Evolutionary conservation across 37 sponge, comb jelly and placozoan species (phyloP), one percentile per base, ranked within the genome.

Genomic region (Chondrosia reniformis): DNA sequence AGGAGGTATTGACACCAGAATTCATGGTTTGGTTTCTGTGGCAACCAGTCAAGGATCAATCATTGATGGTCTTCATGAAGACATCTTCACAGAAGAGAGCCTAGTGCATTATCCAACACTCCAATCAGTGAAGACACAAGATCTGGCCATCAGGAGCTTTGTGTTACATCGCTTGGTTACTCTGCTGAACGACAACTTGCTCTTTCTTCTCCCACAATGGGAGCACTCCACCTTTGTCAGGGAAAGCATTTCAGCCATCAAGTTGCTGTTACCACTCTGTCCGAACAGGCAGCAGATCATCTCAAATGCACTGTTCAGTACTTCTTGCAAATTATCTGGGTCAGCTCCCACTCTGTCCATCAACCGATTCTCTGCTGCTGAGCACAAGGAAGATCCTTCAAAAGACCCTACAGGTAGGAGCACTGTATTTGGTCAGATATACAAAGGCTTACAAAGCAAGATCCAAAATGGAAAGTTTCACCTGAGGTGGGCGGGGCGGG

Each of bases 251-350:
- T 33, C 61, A 13, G 33, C 79, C 46, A 71, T 94, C 33, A 75
- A 90, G 22, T 88, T 87, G 65, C 81, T 94, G n/a, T 87, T 92
- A 78, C 94, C 90, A 0, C 81, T 94, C 12, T 71, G 88, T 36
- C 36, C 40, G 0, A 43, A 57, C 22, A 71, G 94, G 1, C 88
- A 89, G 58, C 79, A 41, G 33, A 33, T 88, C 77, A 89, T 93
- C 36, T 57, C 74, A n/a, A 63, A 88, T 36, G 54, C 85, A 42
- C 63, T 93, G 42, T 46, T 73, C 22, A 76, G 57, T 21, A 89
- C 87, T 1, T 45, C 77, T 41, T 57, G 67, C 54, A 79, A 66
- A 34, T 27, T 82, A 19, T 79, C 88, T 10, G 67, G 71, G 2
- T 61, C 67, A 34, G 56, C 74, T 0, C 94, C 94, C 0, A 37